Base-by-base conservation (phyloP, 2,797 vertebrate genomes). In the Gouania willdenowi region DNA sequence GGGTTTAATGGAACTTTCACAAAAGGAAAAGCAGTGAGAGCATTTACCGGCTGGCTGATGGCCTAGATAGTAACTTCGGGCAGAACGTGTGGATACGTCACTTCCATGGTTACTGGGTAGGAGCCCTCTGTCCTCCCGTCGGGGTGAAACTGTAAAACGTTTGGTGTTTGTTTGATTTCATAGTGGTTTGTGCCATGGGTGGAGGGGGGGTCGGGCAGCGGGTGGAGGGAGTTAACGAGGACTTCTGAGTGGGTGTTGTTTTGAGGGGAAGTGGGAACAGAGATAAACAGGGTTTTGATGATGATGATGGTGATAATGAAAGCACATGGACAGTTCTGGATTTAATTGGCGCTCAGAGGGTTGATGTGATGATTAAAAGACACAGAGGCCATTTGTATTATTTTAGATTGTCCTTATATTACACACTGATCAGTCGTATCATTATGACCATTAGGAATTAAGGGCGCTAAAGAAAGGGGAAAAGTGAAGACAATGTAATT, bases 41-140 rank as follows among this genome's bases (percentile, higher is more conserved):
- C 59, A 88, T 87, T 89, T 88, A 87, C 87, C 85, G 71, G 71
- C 46, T 70, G 74, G 70, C 71, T 7, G 79, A 21, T 49, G 79
- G 73, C 71, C 77, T 89, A 89, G 83, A 90, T 87, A 71, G 85
- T 87, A 79, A 88, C 84, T 83, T 90, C 86, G 26, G 86, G 87
- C 86, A 89, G 82, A 86, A 90, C 82, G 73, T 88, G 85, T 10
- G 87, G 83, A 54, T 85, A 86, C 52, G 84, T 82, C 77, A 88
- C 82, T 81, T 89, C 87, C 85, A 83, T 85, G 86, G 84, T 84
- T 58, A 88, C 80, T 24, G 83, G 83, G 52, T 79, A 87, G 37
- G 83, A 70, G 66, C 75, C 82, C 25, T 88, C 87, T 69, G 79
- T 88, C 84, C 84, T 83, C 80, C 87, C 81, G 73, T 83, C 86